Evolutionary conservation across 2,888 invertebrate genomes (phyloP).

Genomic region (Nineta flava): DNA sequence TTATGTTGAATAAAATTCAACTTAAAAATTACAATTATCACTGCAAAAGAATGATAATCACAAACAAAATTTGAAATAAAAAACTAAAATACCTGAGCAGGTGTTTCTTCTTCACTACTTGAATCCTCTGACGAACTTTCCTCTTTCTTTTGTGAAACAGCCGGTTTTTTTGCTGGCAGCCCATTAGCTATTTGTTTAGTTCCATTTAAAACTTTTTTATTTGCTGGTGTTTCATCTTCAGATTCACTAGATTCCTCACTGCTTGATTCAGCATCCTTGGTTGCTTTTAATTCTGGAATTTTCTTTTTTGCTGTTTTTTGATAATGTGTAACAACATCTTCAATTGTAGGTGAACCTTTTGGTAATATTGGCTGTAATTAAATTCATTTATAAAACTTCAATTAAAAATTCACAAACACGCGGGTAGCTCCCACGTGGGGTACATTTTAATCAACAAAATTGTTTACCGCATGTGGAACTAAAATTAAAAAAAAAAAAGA

Average conservation of each 20-base stretch:
- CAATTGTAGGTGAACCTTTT: slow-evolving; percentile 48
- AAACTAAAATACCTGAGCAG: neutral
- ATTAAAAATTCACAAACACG: no score
- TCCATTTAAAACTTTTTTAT: slow-evolving; percentile 17
- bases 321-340: slow-evolving; percentile 40
- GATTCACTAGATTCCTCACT: slow-evolving; percentile 11
- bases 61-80: no score
- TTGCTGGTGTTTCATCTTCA: slow-evolving; percentile 16
- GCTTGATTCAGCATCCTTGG: slow-evolving; percentile 20
- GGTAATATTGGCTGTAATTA: slow-evolving; percentile 40
- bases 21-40: neutral
- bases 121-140: slow-evolving; percentile 17
- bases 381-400: slow-evolving; percentile 9
- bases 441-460: slow-evolving; percentile 3
- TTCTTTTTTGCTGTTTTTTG: slow-evolving; percentile 34
- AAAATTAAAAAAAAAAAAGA: slow-evolving; percentile 5
- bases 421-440: slow-evolving; percentile 11
- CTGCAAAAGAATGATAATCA: no score
- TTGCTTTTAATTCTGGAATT: slow-evolving; percentile 22
- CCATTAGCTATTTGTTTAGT: slow-evolving; percentile 13
- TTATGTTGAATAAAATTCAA: neutral
- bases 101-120: slow-evolving; percentile 14
- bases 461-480: slow-evolving; percentile 51
- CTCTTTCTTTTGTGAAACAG: slow-evolving; percentile 9
- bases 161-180: slow-evolving; percentile 10